Conservation (phyloP, 2,113 vertebrate genomes). For the Myanophis thanlyinensis region DNA sequence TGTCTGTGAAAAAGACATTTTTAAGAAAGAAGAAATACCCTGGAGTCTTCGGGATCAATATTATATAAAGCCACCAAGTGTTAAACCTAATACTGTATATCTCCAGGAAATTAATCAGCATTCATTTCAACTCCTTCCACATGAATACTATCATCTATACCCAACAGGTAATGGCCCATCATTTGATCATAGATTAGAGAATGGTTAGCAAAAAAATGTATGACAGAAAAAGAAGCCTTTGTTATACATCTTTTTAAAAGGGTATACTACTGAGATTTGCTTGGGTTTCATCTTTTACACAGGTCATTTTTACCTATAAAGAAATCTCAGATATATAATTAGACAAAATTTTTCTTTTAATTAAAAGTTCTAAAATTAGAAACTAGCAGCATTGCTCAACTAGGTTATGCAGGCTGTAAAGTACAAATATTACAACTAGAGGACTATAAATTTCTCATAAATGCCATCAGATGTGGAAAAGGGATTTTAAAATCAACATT, state of each 20-base stretch:
- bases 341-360: background rate
- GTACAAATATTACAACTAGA: background rate
- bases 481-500: background rate
- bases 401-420: background rate
- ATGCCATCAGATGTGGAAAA: background rate
- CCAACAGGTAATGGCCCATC: background rate
- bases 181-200: background rate
- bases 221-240: background rate
- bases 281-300: background rate
- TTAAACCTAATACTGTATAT: background rate
- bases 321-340: background rate
- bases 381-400: background rate
- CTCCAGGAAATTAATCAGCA: background rate
- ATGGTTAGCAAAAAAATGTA: background rate
- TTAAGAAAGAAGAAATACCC: background rate
- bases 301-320: background rate
- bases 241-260: background rate
- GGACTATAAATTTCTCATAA: background rate
- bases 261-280: background rate
- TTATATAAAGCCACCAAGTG: background rate
- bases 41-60: background rate
- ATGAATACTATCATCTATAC: background rate
- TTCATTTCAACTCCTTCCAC: background rate
- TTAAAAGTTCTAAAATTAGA: background rate
- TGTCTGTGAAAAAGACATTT: background rate